phyloP scores from a whole-genome alignment of 2,113 vertebrate species.

The Alosa alosa region DNA sequence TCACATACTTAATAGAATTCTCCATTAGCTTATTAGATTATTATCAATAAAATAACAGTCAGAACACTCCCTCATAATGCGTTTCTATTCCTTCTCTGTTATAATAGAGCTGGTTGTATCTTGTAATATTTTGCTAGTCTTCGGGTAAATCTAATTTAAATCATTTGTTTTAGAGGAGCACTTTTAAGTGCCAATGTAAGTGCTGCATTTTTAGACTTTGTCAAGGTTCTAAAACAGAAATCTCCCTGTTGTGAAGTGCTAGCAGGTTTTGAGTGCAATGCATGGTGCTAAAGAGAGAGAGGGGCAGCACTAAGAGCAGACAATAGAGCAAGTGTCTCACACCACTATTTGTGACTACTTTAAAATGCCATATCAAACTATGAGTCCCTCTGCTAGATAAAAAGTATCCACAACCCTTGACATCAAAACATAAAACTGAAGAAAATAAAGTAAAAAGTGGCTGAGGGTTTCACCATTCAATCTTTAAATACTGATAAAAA shows the following conservation, averaged over 20 bases:
- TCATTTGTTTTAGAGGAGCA: background rate
- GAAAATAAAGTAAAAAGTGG: conserved; percentile 42
- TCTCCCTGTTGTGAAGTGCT: conserved; percentile 62
- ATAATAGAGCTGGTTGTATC: conserved; percentile 26
- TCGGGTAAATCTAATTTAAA: conserved; percentile 27
- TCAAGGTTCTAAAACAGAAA: conserved; percentile 46
- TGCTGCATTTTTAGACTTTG: conserved; percentile 56
- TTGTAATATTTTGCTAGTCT: conserved; percentile 21
- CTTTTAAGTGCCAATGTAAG: conserved; percentile 64
- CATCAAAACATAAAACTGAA: conserved; percentile 49
- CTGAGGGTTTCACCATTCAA: conserved; percentile 43
- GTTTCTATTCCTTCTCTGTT: conserved; percentile 46
- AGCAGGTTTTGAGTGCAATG: conserved; percentile 54
- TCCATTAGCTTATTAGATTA: conserved; percentile 65
- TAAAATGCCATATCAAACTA: background rate
- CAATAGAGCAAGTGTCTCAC: background rate
- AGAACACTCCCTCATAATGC: conserved; percentile 51
- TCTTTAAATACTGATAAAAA: conserved; percentile 64
- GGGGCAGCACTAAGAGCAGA: conserved; percentile 43
- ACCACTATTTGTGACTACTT: background rate
- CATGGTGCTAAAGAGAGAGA: conserved; percentile 47
- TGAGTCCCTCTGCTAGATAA: conserved; percentile 26
- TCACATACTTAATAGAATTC: conserved; percentile 44
- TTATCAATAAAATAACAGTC: conserved; percentile 55
- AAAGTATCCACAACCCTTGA: conserved; percentile 20